phyloP scores from a whole-genome alignment of 1,140 invertebrate species.

The Carposina sasakii region DNA sequence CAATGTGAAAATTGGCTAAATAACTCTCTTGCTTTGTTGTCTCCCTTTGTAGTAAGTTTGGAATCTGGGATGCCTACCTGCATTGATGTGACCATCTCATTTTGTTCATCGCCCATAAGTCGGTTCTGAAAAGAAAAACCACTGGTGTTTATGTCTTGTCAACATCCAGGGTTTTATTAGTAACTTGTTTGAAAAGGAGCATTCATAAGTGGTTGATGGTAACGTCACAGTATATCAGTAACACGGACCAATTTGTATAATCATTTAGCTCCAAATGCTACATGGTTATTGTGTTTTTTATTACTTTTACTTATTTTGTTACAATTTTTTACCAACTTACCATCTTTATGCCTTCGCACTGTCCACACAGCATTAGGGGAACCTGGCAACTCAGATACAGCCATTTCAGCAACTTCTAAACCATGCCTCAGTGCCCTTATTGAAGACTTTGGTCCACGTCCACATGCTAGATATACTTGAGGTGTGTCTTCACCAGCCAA shows the following conservation, averaged over 20 bases:
- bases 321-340: conserved; percentile 73
- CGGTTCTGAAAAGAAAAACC: conserved; percentile 74
- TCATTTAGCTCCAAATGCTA: conserved; percentile 52
- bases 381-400: conserved; percentile 98
- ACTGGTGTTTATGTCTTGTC: conserved; percentile 74
- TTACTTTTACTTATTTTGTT: background rate
- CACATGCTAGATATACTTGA: conserved; percentile 97
- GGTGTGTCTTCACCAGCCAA: conserved; percentile 98
- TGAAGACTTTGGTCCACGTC: conserved; percentile 94
- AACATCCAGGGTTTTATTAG: conserved; percentile 74
- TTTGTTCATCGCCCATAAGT: conserved; percentile 56
- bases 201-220: conserved; percentile 65
- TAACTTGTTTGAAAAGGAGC: conserved; percentile 68
- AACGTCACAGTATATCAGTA: conserved; percentile 66
- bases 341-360: conserved; percentile 95
- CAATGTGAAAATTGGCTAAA: no score
- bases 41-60: no score
- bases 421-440: conserved; percentile 96
- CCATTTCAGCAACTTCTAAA: conserved; percentile 99
- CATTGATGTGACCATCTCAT: conserved; percentile 46
- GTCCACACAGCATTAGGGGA: conserved; percentile 99
- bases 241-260: conserved; percentile 68
- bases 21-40: no score
- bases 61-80: conserved; percentile 59
- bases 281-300: background rate